phyloP scores from a whole-genome alignment of 1,140 invertebrate species.

The Ceratina australensis region DNA sequence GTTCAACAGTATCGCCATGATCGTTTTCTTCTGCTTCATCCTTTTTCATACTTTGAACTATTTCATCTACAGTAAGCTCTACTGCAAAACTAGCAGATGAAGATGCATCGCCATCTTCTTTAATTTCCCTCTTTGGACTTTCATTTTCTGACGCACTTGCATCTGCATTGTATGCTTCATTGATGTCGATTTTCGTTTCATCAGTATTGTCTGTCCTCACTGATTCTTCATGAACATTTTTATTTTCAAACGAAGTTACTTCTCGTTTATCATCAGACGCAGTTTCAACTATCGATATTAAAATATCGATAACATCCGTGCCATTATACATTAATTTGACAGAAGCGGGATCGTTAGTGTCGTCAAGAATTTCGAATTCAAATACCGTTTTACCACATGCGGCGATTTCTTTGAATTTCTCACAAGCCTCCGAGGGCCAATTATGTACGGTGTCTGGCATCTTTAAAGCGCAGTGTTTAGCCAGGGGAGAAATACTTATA shows the following conservation, averaged over 20 bases:
- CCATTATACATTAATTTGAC: conserved; percentile 60
- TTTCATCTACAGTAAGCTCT: conserved; percentile 59
- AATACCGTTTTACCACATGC: conserved; percentile 71
- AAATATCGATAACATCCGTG: conserved; percentile 63
- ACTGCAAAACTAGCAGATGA: neutral
- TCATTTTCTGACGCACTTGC: neutral
- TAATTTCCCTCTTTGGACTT: neutral
- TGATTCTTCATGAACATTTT: neutral
- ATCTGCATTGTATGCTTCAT: neutral
- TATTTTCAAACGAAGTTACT: neutral
- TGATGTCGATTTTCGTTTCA: neutral
- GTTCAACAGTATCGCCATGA: neutral
- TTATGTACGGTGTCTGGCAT: conserved; percentile 53
- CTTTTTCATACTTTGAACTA: conserved; percentile 47
- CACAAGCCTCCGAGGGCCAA: conserved; percentile 68
- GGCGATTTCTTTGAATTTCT: conserved; percentile 66
- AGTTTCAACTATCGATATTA: conserved; percentile 52
- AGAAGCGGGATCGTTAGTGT: conserved; percentile 67
- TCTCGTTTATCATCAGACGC: neutral
- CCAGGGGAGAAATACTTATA: conserved; percentile 67
- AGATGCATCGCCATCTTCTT: neutral
- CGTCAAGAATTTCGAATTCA: conserved; percentile 74
- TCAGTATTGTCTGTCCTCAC: neutral
- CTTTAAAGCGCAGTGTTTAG: conserved; percentile 72
- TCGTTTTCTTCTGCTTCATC: conserved; percentile 7